Conservation (phyloP, 2,888 invertebrate genomes). For the Meganola albula region DNA sequence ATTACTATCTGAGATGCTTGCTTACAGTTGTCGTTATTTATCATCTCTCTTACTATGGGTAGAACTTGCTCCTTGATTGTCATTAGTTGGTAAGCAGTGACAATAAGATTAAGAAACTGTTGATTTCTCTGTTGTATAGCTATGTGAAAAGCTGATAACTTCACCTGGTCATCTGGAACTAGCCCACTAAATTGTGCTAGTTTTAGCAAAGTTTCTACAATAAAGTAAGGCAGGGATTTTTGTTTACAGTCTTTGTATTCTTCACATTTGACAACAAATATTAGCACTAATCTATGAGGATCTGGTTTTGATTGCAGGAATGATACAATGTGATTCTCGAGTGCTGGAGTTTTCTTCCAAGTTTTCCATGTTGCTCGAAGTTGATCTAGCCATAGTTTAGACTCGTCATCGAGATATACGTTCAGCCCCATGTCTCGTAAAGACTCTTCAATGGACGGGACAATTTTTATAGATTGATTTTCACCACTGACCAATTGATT, state of each 20-base stretch:
- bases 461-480: conserved; percentile 66
- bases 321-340: conserved; percentile 65
- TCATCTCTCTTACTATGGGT: conserved; percentile 76
- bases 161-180: conserved; percentile 72
- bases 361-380: conserved; percentile 62
- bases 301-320: conserved; percentile 73
- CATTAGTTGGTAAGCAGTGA: conserved; percentile 80
- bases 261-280: conserved; percentile 78
- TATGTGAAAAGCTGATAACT: conserved; percentile 85
- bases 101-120: conserved; percentile 79
- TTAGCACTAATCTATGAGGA: conserved; percentile 78
- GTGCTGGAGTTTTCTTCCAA: conserved; percentile 76
- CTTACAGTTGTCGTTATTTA: conserved; percentile 78
- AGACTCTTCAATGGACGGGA: conserved; percentile 66
- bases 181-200: conserved; percentile 58
- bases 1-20: conserved; percentile 85
- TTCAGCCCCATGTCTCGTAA: conserved; percentile 54
- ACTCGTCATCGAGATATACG: conserved; percentile 58
- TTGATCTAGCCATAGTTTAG: conserved; percentile 57
- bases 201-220: conserved; percentile 79
- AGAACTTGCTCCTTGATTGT: conserved; percentile 80
- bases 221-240: conserved; percentile 79
- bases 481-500: conserved; percentile 45
- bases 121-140: conserved; percentile 82
- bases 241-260: conserved; percentile 81